phyloP scores from a whole-genome alignment of 2,797 vertebrate genomes.

The Alcedo quadribrachys region DNA sequence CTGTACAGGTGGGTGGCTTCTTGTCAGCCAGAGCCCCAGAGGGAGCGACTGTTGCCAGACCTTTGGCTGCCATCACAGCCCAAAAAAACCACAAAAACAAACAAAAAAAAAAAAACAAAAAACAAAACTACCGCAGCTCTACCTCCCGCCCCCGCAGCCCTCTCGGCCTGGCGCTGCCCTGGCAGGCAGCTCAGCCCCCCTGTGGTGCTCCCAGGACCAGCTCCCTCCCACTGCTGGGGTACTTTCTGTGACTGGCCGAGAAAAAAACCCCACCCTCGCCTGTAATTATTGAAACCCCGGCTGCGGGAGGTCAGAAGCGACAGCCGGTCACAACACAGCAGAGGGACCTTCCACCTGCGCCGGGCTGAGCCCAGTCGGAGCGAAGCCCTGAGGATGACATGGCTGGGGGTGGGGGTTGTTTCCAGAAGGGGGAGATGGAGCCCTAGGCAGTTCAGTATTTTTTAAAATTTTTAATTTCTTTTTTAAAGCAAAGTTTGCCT shows the following conservation, averaged over 20 bases:
- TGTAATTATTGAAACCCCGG: background rate
- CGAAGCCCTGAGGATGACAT: background rate
- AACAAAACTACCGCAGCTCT: constrained; percentile 13
- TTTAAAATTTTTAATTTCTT: background rate
- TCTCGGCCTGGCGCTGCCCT: background rate
- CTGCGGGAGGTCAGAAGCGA: background rate
- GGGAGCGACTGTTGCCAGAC: constrained; percentile 15
- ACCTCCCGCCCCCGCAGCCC: constrained; percentile 26
- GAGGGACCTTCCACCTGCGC: accelerated
- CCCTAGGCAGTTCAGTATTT: background rate
- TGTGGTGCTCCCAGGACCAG: background rate
- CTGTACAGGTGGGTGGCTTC: background rate
- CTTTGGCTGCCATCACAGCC: background rate
- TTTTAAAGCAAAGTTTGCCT: background rate
- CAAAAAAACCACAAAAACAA: background rate
- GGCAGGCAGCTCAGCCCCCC: background rate
- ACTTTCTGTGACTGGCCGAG: background rate
- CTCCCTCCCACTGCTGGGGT: background rate
- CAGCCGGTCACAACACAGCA: background rate
- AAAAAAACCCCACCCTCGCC: background rate
- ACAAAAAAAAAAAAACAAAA: too few relatives aligned
- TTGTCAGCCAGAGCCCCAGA: constrained; percentile 49
- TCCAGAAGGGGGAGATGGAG: background rate
- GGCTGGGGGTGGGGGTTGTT: background rate
- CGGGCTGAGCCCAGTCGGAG: background rate